phyloP scores from a whole-genome alignment of 2,113 vertebrate species.

The Alexandromys fortis region DNA sequence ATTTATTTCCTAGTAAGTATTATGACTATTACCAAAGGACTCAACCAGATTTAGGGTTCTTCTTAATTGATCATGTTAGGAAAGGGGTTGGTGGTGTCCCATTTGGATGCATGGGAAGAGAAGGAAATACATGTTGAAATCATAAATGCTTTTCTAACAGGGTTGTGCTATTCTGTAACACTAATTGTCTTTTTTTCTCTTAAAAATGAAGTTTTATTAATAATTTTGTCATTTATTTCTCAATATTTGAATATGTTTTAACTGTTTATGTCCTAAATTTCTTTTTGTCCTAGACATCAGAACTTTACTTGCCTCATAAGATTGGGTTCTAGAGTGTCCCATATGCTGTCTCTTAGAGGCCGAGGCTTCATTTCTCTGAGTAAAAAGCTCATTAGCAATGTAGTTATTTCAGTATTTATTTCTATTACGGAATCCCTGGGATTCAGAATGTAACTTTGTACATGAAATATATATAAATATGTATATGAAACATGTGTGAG shows the following conservation, averaged over 20 bases:
- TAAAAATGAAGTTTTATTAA: slow-evolving; percentile 85
- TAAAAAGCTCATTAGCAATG: slow-evolving; percentile 88
- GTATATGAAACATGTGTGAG: slow-evolving; percentile 91
- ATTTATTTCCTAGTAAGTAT: slow-evolving; percentile 91
- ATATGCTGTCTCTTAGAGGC: slow-evolving; percentile 88
- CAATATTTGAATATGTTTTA: slow-evolving; percentile 89
- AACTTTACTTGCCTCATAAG: slow-evolving; percentile 89
- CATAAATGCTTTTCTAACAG: slow-evolving; percentile 86
- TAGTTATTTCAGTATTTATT: slow-evolving; percentile 99
- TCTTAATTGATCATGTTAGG: slow-evolving; percentile 81
- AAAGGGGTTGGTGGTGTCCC: slow-evolving; percentile 75
- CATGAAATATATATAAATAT: slow-evolving; percentile 95
- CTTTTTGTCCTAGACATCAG: slow-evolving; percentile 87
- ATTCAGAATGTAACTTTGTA: slow-evolving; percentile 99
- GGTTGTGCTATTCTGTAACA: slow-evolving; percentile 87
- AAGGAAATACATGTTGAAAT: slow-evolving; percentile 82
- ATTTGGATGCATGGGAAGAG: slow-evolving; percentile 61
- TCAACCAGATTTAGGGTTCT: slow-evolving; percentile 83
- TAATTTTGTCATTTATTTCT: slow-evolving; percentile 87
- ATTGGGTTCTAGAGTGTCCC: slow-evolving; percentile 85
- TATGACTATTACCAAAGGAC: slow-evolving; percentile 93
- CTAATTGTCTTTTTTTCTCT: slow-evolving; percentile 85
- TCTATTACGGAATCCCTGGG: slow-evolving; percentile 95
- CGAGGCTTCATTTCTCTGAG: slow-evolving; percentile 88
- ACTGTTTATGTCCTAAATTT: slow-evolving; percentile 87